These are phyloP conservation scores for Caerostris extrusa DNA, from an alignment of 1,140 invertebrate species.

Conservation along the genomic window DNA sequence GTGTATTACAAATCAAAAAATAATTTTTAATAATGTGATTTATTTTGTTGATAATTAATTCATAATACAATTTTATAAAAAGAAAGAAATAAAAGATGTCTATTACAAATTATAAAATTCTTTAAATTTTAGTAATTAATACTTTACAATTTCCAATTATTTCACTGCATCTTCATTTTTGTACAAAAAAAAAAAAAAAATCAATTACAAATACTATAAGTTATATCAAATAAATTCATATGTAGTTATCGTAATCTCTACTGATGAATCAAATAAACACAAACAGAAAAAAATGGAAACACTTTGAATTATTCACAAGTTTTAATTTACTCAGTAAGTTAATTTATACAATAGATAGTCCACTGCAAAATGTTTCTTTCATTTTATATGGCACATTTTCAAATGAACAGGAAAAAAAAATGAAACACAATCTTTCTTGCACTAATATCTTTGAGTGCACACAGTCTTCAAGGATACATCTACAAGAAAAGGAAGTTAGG, in stretches of 20 bases:
- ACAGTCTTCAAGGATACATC: not conserved
- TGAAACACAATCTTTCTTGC: not conserved
- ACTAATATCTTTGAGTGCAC: constrained; percentile 15
- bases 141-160: no score
- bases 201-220: no score
- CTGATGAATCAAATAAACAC: not conserved
- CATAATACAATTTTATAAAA: no score
- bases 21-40: no score
- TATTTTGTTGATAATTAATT: no score
- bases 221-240: no score
- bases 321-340: constrained; percentile 53
- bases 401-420: constrained; percentile 16
- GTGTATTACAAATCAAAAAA: no score
- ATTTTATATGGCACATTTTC: constrained; percentile 28
- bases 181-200: no score
- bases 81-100: no score
- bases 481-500: not conserved
- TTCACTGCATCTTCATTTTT: no score
- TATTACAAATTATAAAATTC: no score
- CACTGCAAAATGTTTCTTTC: constrained; percentile 48
- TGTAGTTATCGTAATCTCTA: not conserved
- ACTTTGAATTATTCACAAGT: constrained; percentile 49
- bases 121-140: no score
- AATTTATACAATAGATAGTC: constrained; percentile 63
- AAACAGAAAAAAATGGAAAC: not conserved